Base-by-base conservation (phyloP, 2,888 invertebrate species). In the Cephalotes varians region DNA sequence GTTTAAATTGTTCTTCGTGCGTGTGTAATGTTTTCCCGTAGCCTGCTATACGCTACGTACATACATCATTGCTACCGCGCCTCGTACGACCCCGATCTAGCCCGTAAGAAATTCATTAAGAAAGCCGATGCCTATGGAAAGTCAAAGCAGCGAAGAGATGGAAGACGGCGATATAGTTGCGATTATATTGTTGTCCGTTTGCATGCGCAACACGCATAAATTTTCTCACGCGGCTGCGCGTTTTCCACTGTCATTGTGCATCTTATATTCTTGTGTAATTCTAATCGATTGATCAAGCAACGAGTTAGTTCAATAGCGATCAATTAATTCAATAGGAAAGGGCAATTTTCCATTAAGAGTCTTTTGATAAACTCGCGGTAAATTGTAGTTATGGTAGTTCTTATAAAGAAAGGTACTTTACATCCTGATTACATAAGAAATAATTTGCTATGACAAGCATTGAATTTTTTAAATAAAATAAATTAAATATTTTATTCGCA, bases 21-120 rank as follows among this genome's bases (percentile, higher is more conserved):
- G 79, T 58, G 71, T 82, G 67, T 82, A 80, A 83, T 72, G 69
- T 34, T 74, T 83, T 83, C 83, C 79, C 89, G 81, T 76, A 87
- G 54, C 64, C 60, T 84, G 69, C 74, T 71, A 40, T 69, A 58
- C 74, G 76, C 65, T 25, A 60, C 67, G 60, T 40, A 60, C 28
- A 62, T 40, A 62, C 31, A 67, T 85, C 69, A 81, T 58, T 65
- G 49, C 34, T 73, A 65, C 25, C 62, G 82, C 73, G 77, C 31
- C 58, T 82, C 60, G n/a, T 77, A 64, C 86, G 87, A 88, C 89
- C 87, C 79, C 87, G 83, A 89, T 88, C 82, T 89, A 87, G 80
- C 82, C 71, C 74, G 64, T 85, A 80, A 71, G 80, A 82, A 73
- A 85, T 83, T 87, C 87, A 54, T 82, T 69, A 73, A 82, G 82